phyloP scores from a whole-genome alignment of 2,113 vertebrate genomes.

The Orientallactaga bullata region DNA sequence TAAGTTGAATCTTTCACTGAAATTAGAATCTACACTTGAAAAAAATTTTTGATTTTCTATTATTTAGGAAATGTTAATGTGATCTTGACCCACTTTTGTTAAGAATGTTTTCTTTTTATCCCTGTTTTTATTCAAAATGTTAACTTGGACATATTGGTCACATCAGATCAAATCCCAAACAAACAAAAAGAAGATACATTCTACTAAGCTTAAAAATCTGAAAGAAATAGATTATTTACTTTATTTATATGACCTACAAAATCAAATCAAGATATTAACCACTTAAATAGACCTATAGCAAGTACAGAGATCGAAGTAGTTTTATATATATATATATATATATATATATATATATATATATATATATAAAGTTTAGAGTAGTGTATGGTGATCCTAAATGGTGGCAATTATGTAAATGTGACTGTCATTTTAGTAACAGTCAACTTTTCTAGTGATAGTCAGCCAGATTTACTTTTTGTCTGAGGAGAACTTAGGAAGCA shows the following conservation, averaged over 20 bases:
- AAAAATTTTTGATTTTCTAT: constrained; percentile 66
- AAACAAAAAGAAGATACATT: too few relatives aligned
- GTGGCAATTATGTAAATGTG: background rate
- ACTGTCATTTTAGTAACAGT: background rate
- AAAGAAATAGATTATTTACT: too few relatives aligned
- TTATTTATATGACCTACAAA: too few relatives aligned
- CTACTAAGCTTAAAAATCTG: too few relatives aligned
- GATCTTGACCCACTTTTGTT: constrained; percentile 42
- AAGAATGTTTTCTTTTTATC: background rate
- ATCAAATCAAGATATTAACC: too few relatives aligned
- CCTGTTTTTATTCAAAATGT: constrained; percentile 36
- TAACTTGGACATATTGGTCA: constrained; percentile 42
- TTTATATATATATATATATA: too few relatives aligned
- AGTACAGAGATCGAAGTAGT: too few relatives aligned
- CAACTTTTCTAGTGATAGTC: background rate
- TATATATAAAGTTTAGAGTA: too few relatives aligned
- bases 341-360: too few relatives aligned
- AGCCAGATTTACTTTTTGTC: background rate
- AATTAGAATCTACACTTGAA: constrained; percentile 56
- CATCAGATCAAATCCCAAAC: background rate
- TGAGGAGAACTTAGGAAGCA: background rate
- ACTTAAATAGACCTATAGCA: too few relatives aligned
- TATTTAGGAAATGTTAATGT: constrained; percentile 39
- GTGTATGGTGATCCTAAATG: background rate
- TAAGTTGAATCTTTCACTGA: constrained; percentile 54